Evolutionary conservation across 2,888 invertebrate species (phyloP).

Genomic region (Apodemia duryi): DNA sequence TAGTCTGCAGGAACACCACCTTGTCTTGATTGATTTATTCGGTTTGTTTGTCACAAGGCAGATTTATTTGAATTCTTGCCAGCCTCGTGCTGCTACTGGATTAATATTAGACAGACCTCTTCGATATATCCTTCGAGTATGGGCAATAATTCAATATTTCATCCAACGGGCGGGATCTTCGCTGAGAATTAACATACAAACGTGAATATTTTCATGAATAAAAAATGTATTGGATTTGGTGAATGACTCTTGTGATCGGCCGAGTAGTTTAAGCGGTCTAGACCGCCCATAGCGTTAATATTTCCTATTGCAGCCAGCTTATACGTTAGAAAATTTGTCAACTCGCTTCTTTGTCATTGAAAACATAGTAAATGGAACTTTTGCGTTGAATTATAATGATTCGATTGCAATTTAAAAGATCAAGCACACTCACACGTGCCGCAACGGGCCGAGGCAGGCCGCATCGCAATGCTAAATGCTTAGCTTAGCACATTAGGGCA

Average conservation of each 20-base stretch:
- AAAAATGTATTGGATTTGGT: slow-evolving; percentile 79
- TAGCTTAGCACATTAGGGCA: too few species aligned
- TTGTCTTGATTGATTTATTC: slow-evolving; percentile 78
- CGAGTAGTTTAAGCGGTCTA: slow-evolving; percentile 25
- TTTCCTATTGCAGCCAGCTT: slow-evolving; percentile 28
- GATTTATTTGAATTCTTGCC: slow-evolving; percentile 80
- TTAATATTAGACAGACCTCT: slow-evolving; percentile 65
- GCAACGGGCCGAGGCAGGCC: too few species aligned
- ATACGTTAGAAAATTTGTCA: too few species aligned
- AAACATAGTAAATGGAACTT: too few species aligned
- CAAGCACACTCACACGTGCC: too few species aligned
- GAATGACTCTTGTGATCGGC: slow-evolving; percentile 65
- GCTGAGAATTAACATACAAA: slow-evolving; percentile 77
- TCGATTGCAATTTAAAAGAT: too few species aligned
- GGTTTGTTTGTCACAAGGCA: slow-evolving; percentile 77
- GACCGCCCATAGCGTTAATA: slow-evolving; percentile 60
- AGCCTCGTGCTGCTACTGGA: slow-evolving; percentile 69
- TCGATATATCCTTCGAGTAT: slow-evolving; percentile 68
- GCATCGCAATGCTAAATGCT: too few species aligned
- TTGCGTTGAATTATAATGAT: too few species aligned
- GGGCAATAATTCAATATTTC: slow-evolving; percentile 78
- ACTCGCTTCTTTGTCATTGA: too few species aligned
- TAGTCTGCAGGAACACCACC: slow-evolving; percentile 70
- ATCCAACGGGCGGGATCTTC: slow-evolving; percentile 71
- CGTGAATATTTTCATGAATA: slow-evolving; percentile 80